Evolutionary conservation across 2,888 invertebrate species (phyloP), one percentile per base, ranked within the genome.

Genomic region (Rhopalosiphum nymphaeae): DNA sequence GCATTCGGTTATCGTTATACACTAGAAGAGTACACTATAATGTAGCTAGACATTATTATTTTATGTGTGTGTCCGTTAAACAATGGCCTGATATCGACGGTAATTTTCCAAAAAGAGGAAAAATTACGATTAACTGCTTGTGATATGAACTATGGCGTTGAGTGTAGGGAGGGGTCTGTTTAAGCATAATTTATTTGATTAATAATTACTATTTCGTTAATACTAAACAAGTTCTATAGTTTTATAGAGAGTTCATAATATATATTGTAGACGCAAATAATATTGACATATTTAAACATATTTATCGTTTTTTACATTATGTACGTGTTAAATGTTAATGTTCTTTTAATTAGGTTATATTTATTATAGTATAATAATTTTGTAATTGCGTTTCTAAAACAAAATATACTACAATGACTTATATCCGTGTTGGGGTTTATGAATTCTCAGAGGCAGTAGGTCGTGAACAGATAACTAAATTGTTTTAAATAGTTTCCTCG

Each of bases 391-490:
- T 46, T 86, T 86, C 29, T 44, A 13, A 13, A 29, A 46, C 13
- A 44, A 46, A 53, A 53, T 53, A 86, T 46, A 36, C 78, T 78
- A 21, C 36, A 36, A 78, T 78, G 36, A 78, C 36, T 78, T 86
- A 86, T 46, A 46, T 86, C 46, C 53, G 88, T 26, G 53, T 53
- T 49, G 56, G 53, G 56, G 36, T 46, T 56, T 36, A 21, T 89
- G 89, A 53, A 89, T 49, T 89, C 53, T 36, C 53, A 49, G 53
- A 89, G 53, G 89, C 78, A 91, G 49, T 91, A 91, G n/a, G 42
- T 53, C 56, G 67, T 78, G 67, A 92, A 67, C 90, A 67, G 46
- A 90, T 90, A n/a, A 90, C 46, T 90, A 49, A n/a, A 46, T 90
- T 53, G 46, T 67, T 86, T 49, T 44, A 67, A 53, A 91, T 85